phyloP scores from a whole-genome alignment of 2,888 invertebrate species.

The Diadromus collaris region DNA sequence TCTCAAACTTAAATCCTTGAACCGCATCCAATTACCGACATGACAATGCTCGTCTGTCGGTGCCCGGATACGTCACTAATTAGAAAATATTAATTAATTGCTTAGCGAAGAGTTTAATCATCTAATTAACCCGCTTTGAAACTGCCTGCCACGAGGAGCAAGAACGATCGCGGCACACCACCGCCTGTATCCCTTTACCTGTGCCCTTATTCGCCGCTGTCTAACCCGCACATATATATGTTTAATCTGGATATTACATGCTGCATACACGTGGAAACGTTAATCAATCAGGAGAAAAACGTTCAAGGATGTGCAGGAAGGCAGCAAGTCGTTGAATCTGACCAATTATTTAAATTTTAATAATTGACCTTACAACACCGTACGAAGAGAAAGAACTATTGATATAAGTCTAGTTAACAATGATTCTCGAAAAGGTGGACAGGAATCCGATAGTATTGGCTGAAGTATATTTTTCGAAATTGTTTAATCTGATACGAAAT shows the following conservation, averaged over 20 bases:
- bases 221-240: not conserved
- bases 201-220: not conserved
- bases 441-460: too few relatives aligned
- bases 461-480: too few relatives aligned
- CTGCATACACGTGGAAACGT: not conserved
- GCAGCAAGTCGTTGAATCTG: not conserved
- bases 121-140: slow-evolving; percentile 69
- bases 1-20: slow-evolving; percentile 50
- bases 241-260: not conserved
- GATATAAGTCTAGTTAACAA: too few relatives aligned
- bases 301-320: not conserved
- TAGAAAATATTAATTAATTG: slow-evolving; percentile 75
- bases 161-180: slow-evolving; percentile 2
- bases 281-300: not conserved
- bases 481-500: too few relatives aligned
- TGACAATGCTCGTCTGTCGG: slow-evolving; percentile 60
- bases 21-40: slow-evolving; percentile 69
- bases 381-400: too few relatives aligned
- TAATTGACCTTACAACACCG: too few relatives aligned
- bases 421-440: too few relatives aligned
- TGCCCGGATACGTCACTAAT: slow-evolving; percentile 65
- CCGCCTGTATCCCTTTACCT: not conserved
- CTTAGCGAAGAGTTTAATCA: slow-evolving; percentile 70
- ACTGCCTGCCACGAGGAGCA: slow-evolving; percentile 51
- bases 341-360: too few relatives aligned